Conservation (phyloP, 2,113 vertebrate species). For the Epinephelus fuscoguttatus region DNA sequence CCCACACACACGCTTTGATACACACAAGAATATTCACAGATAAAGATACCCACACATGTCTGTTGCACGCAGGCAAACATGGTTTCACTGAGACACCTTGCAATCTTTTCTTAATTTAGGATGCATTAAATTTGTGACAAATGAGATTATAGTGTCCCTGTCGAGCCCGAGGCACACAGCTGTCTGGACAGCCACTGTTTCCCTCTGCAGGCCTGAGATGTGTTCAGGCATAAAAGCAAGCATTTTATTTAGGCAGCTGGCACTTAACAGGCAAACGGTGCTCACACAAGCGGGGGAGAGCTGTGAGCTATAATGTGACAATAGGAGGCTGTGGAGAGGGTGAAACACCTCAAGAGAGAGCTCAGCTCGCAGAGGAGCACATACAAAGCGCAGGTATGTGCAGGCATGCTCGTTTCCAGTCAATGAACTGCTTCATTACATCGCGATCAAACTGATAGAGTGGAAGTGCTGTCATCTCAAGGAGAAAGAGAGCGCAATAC, state of each 20-base stretch:
- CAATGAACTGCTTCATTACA: slow-evolving; percentile 29
- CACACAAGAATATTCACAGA: slow-evolving; percentile 12
- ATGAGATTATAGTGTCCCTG: slow-evolving; percentile 54
- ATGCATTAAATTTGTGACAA: slow-evolving; percentile 59
- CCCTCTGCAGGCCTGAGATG: slow-evolving; percentile 48
- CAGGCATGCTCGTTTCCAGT: slow-evolving; percentile 25
- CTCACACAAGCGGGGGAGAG: slow-evolving; percentile 25
- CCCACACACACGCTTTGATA: slow-evolving; percentile 24
- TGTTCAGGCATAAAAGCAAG: slow-evolving; percentile 45
- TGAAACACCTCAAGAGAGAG: slow-evolving; percentile 48
- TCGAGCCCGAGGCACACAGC: slow-evolving; percentile 45
- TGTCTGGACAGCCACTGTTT: slow-evolving; percentile 57
- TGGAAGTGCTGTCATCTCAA: not conserved
- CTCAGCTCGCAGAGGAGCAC: slow-evolving; percentile 22
- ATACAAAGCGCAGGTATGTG: slow-evolving; percentile 23
- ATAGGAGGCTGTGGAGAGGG: slow-evolving; percentile 29
- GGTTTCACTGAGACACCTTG: slow-evolving; percentile 14
- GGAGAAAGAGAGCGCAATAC: not conserved
- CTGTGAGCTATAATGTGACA: slow-evolving; percentile 37
- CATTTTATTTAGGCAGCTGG: slow-evolving; percentile 58
- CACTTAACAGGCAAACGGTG: slow-evolving; percentile 44
- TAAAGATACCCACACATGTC: slow-evolving; percentile 8
- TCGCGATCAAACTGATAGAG: slow-evolving; percentile 8
- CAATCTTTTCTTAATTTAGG: slow-evolving; percentile 51
- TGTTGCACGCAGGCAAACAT: not conserved